Evolutionary conservation across 2,797 vertebrate species (phyloP).

Genomic region (Phoeniculus purpureus): DNA sequence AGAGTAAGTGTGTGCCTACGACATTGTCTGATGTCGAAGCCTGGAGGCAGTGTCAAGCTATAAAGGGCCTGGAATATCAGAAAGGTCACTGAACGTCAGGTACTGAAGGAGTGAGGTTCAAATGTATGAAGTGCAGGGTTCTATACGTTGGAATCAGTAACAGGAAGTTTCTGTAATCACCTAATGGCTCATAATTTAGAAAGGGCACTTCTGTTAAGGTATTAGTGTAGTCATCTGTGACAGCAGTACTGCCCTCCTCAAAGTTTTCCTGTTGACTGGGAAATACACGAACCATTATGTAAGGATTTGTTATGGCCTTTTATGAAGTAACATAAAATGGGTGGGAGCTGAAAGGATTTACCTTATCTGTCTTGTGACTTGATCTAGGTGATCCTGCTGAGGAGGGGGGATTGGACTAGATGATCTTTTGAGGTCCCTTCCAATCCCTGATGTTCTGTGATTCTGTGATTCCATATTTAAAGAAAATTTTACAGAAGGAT

Average conservation of each 20-base stretch:
- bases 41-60: constrained; percentile 24
- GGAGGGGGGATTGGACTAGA: too few species aligned
- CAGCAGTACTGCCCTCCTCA: neutral
- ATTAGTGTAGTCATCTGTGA: neutral
- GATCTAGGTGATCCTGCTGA: too few species aligned
- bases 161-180: neutral
- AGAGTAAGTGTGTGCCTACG: neutral
- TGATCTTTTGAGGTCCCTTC: too few species aligned
- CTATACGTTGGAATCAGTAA: neutral
- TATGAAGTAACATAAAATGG: neutral
- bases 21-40: constrained; percentile 63
- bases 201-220: neutral
- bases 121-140: neutral
- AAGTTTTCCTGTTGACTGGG: neutral
- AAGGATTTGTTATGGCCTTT: neutral
- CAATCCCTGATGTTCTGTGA: neutral
- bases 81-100: constrained; percentile 47
- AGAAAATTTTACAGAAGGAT: neutral
- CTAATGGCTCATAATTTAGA: neutral
- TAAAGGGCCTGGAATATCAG: constrained; percentile 26
- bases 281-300: neutral
- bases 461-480: neutral
- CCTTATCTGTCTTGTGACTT: neutral
- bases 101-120: constrained; percentile 18
- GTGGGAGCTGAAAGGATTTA: neutral